Conservation (phyloP, 2,113 vertebrate species). For the Accipiter cooperii region DNA sequence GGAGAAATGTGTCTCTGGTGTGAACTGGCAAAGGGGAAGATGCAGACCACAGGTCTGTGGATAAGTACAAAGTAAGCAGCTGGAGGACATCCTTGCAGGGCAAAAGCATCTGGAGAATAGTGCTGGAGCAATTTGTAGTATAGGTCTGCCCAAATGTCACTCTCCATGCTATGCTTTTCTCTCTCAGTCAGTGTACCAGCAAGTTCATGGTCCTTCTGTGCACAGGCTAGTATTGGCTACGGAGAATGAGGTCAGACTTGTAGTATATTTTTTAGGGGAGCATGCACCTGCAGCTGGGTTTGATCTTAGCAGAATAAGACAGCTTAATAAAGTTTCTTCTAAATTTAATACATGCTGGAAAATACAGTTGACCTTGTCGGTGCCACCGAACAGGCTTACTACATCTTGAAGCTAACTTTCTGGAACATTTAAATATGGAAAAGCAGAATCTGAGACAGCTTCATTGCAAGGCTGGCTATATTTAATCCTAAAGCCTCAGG, state of each 20-base stretch:
- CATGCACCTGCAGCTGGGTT: neutral
- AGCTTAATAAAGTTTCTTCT: neutral
- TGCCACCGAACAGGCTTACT: neutral
- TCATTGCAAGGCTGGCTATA: neutral
- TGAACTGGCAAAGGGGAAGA: neutral
- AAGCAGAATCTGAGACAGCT: neutral
- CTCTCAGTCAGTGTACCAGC: neutral
- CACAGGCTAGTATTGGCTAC: rapidly evolving
- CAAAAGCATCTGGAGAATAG: neutral
- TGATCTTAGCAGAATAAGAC: neutral
- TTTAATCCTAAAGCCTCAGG: conserved; percentile 23
- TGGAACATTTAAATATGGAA: conserved; percentile 13
- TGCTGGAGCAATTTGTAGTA: neutral
- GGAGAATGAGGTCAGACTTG: neutral
- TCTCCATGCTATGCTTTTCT: neutral
- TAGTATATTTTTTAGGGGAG: neutral
- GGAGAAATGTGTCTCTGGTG: neutral
- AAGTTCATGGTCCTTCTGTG: neutral
- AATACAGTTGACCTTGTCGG: neutral
- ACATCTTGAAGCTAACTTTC: neutral
- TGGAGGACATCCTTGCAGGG: neutral
- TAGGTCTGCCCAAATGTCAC: neutral
- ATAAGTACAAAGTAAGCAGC: neutral
- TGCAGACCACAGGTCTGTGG: neutral
- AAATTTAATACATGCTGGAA: neutral